Evolutionary conservation across 2,797 vertebrate genomes (phyloP).

Genomic region (Xenopus petersii): DNA sequence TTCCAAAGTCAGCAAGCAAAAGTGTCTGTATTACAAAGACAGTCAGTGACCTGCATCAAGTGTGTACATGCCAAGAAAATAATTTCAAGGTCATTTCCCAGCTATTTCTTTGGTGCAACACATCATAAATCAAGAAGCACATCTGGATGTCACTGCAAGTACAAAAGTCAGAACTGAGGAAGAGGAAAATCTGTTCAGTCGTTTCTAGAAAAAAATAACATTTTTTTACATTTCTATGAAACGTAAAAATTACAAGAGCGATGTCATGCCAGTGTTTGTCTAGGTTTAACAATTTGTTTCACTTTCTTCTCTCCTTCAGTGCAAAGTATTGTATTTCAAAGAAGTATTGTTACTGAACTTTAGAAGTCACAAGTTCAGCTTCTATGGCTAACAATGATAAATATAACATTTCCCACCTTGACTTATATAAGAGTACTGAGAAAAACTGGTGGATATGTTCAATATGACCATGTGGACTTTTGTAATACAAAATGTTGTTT

Average conservation of each 20-base stretch:
- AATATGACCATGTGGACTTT: too few species aligned
- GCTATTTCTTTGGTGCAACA: constrained; percentile 42
- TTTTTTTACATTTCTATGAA: too few species aligned
- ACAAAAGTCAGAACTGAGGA: constrained; percentile 16
- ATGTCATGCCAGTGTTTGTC: neutral
- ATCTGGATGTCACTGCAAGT: constrained; percentile 39
- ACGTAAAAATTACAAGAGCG: constrained; percentile 1
- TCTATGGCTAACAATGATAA: too few species aligned
- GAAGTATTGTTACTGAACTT: neutral
- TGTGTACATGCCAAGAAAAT: constrained; percentile 51
- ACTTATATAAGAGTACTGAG: too few species aligned
- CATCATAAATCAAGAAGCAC: constrained; percentile 51
- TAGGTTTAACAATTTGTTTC: neutral
- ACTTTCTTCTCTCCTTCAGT: neutral
- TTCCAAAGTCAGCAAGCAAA: constrained; percentile 40
- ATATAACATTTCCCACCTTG: too few species aligned
- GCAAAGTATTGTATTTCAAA: neutral
- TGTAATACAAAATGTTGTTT: too few species aligned
- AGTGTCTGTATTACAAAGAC: constrained; percentile 49
- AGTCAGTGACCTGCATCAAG: constrained; percentile 52
- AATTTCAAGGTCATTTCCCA: constrained; percentile 57
- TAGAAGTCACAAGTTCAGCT: neutral
- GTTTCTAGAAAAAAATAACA: neutral
- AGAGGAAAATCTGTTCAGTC: constrained; percentile 17
- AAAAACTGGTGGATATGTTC: too few species aligned